These are phyloP conservation scores for Drosophila ambigua DNA, from an alignment of 1,140 invertebrate genomes.

Conservation along the genomic window DNA sequence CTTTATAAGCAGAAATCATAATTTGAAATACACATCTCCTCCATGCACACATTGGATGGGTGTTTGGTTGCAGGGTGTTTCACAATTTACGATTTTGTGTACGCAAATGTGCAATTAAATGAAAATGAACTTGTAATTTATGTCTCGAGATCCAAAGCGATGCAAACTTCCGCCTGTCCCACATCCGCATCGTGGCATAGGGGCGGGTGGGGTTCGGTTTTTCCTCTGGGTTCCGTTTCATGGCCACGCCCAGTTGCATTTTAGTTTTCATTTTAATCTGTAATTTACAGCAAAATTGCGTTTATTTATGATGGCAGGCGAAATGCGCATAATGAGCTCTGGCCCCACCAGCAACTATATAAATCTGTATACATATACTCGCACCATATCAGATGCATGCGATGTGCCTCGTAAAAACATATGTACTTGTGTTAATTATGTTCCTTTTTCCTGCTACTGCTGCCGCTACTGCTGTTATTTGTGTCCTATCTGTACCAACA, in stretches of 20 bases:
- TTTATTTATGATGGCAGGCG: constrained; percentile 68
- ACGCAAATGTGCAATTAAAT: constrained; percentile 78
- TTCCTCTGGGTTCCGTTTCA: constrained; percentile 10
- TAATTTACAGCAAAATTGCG: constrained; percentile 73
- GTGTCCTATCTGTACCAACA: constrained; percentile 15
- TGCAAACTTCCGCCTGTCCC: constrained; percentile 25
- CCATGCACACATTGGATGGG: neutral
- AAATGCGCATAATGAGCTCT: constrained; percentile 70
- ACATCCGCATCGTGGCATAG: constrained; percentile 7
- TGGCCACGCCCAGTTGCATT: constrained; percentile 61
- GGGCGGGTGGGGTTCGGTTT: neutral
- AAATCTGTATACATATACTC: constrained; percentile 13
- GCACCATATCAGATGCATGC: constrained; percentile 42
- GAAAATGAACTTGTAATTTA: constrained; percentile 81
- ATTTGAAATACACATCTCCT: constrained; percentile 51
- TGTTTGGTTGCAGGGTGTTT: neutral
- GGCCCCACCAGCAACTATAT: constrained; percentile 19
- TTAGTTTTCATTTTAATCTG: constrained; percentile 79
- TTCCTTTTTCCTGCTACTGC: constrained; percentile 14
- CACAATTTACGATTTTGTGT: constrained; percentile 55
- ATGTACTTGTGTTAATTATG: constrained; percentile 52
- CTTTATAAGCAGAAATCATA: constrained; percentile 68
- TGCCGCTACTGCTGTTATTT: constrained; percentile 9
- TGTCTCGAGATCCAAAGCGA: constrained; percentile 38
- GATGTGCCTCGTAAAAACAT: constrained; percentile 49